Evolutionary conservation across 2,888 invertebrate genomes (phyloP).

Genomic region (Epinotia nisella): DNA sequence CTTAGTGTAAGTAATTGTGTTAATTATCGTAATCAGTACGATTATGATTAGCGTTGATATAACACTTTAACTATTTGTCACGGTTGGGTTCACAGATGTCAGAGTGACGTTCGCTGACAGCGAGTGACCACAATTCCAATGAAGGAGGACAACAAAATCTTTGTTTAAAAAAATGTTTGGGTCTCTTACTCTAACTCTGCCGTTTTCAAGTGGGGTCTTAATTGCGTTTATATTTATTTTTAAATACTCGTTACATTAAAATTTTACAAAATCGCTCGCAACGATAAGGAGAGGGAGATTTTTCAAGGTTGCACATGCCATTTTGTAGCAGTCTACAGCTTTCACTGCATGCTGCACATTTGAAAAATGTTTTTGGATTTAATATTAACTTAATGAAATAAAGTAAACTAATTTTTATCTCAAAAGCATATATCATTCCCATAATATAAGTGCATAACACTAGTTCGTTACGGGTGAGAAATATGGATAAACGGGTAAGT

Average conservation of each 20-base stretch:
- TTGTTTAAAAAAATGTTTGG: background rate
- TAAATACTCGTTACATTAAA: too few relatives aligned
- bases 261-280: too few relatives aligned
- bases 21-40: constrained; percentile 64
- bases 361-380: too few relatives aligned
- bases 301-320: too few relatives aligned
- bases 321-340: too few relatives aligned
- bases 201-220: too few relatives aligned
- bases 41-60: constrained; percentile 63
- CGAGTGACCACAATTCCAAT: constrained; percentile 4
- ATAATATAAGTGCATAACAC: background rate
- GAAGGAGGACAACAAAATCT: background rate
- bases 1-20: constrained; percentile 61
- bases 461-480: background rate
- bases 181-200: too few relatives aligned
- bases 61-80: constrained; percentile 22
- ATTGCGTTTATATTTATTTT: too few relatives aligned
- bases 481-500: background rate
- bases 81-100: constrained; percentile 16
- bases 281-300: too few relatives aligned
- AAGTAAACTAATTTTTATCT: background rate
- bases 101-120: constrained; percentile 8
- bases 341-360: too few relatives aligned
- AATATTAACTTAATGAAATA: too few relatives aligned
- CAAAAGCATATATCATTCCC: background rate